A percentile compares a stretch with the other conserved stretches of the same genome.
These are phyloP conservation scores for Promerops cafer DNA, from an alignment of 2,113 vertebrate species.

Conservation along the genomic window DNA sequence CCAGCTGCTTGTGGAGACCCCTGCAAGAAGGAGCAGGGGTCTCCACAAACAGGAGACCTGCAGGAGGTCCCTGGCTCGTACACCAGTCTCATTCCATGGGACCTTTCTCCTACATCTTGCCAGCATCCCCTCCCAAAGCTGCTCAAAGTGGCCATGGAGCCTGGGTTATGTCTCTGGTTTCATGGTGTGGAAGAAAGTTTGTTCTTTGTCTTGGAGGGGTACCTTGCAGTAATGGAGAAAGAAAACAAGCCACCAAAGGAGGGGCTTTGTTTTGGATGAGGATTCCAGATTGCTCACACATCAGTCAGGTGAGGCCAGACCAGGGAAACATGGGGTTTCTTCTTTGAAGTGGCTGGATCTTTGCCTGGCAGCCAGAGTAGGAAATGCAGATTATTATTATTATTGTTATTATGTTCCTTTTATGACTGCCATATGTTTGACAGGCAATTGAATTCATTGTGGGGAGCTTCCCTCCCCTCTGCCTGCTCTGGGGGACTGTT, in stretches of 20 bases:
- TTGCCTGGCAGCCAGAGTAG: constrained; percentile 57
- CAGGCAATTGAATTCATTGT: constrained; percentile 46
- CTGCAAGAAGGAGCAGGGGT: neutral
- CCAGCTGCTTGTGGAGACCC: neutral
- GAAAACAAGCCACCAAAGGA: constrained; percentile 28
- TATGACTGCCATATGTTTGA: constrained; percentile 65
- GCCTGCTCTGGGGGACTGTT: neutral
- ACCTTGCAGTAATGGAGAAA: neutral
- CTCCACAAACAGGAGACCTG: neutral
- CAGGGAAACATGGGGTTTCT: neutral
- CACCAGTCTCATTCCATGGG: neutral
- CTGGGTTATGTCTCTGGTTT: neutral
- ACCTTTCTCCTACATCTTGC: neutral
- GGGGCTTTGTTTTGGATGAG: constrained; percentile 33
- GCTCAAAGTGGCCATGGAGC: accelerated
- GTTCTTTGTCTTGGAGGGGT: neutral
- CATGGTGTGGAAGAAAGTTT: neutral
- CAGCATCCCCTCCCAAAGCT: neutral
- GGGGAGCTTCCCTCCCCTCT: neutral
- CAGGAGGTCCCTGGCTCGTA: neutral
- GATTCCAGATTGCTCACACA: constrained; percentile 65
- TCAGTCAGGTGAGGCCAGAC: constrained; percentile 68
- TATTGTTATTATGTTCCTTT: constrained; percentile 11
- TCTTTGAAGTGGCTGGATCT: constrained; percentile 72
- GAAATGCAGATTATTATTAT: constrained; percentile 48